Percentiles rank a stretch among this genome's conserved stretches.
Conservation (phyloP, 1,140 invertebrate genomes). For the Cyphomyrmex costatus region DNA sequence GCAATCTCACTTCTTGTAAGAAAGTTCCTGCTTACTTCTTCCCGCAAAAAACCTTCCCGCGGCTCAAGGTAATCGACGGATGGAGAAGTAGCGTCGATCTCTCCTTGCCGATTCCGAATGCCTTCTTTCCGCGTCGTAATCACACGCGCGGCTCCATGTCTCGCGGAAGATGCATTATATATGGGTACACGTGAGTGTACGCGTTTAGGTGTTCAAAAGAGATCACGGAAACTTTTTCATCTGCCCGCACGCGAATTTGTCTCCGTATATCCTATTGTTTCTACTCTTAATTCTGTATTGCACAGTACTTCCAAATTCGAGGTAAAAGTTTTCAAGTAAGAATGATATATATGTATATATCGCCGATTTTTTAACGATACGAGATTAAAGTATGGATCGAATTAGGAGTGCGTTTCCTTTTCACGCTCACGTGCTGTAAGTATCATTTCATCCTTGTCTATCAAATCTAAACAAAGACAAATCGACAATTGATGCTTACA, state of each 20-base stretch:
- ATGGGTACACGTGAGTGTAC: not conserved
- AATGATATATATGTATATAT: too few species aligned
- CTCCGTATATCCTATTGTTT: constrained; percentile 55
- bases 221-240: constrained; percentile 30
- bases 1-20: constrained; percentile 59
- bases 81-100: constrained; percentile 29
- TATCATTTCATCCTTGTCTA: too few species aligned
- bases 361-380: too few species aligned
- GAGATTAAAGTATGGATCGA: too few species aligned
- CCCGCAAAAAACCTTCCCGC: constrained; percentile 52
- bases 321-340: too few species aligned
- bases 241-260: not conserved
- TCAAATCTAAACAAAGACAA: too few species aligned
- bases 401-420: too few species aligned
- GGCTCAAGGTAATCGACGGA: constrained; percentile 49
- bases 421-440: too few species aligned
- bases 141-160: constrained; percentile 13
- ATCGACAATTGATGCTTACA: too few species aligned
- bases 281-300: too few species aligned
- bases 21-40: constrained; percentile 52
- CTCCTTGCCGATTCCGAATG: constrained; percentile 11
- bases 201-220: constrained; percentile 6
- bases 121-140: constrained; percentile 16
- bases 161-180: constrained; percentile 29
- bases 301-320: too few species aligned